phyloP scores from a whole-genome alignment of 2,797 vertebrate genomes.

The Eremophila alpestris region DNA sequence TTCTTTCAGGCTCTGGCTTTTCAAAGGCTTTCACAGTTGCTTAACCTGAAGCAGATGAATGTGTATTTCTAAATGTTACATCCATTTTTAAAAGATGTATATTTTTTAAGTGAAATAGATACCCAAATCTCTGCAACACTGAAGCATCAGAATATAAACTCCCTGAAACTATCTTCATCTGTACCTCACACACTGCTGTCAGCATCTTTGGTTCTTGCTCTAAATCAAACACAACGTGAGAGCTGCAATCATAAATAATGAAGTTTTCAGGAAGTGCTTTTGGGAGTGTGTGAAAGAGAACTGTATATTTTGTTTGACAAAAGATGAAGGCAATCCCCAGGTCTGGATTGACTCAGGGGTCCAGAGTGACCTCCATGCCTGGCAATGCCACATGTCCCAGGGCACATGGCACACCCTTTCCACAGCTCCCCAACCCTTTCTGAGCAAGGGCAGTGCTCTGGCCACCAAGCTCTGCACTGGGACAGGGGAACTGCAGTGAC shows the following conservation, averaged over 20 bases:
- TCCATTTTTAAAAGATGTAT: background rate
- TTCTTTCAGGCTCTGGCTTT: background rate
- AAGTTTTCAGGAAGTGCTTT: background rate
- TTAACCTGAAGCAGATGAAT: conserved; percentile 5
- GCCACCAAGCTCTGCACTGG: background rate
- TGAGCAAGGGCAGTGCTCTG: background rate
- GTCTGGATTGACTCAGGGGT: background rate
- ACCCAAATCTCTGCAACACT: background rate
- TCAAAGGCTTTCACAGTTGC: background rate
- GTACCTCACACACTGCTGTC: background rate
- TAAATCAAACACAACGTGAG: background rate
- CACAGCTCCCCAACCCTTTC: background rate
- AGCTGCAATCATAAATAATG: background rate
- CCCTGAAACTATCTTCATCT: background rate
- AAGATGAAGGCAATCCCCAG: background rate
- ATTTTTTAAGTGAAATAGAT: background rate
- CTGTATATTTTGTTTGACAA: background rate
- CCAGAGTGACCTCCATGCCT: background rate
- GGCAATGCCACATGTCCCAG: fast-evolving
- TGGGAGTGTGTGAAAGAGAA: background rate
- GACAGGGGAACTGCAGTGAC: background rate
- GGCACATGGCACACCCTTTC: background rate
- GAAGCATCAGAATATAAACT: background rate
- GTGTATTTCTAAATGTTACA: background rate
- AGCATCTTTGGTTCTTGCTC: background rate